phyloP scores from a whole-genome alignment of 2,797 vertebrate genomes.

The Ambastaia sidthimunki region DNA sequence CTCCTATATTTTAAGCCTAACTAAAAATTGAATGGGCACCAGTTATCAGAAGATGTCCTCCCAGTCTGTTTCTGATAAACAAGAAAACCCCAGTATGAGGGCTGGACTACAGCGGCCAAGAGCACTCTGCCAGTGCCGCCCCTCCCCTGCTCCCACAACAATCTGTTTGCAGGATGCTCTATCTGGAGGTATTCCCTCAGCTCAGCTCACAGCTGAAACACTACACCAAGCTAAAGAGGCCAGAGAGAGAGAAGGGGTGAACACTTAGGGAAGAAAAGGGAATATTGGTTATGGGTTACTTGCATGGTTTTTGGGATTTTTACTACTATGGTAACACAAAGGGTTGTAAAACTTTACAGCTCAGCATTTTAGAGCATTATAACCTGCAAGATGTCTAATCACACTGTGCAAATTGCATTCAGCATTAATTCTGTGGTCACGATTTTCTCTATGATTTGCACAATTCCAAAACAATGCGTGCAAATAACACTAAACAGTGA shows the following conservation, averaged over 20 bases:
- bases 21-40: background rate
- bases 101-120: conserved; percentile 21
- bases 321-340: background rate
- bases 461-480: background rate
- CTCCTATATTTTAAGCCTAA: background rate
- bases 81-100: conserved; percentile 27
- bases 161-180: conserved; percentile 45
- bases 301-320: background rate
- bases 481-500: background rate
- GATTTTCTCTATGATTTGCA: background rate
- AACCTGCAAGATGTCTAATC: background rate
- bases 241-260: conserved; percentile 4
- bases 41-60: background rate
- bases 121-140: background rate
- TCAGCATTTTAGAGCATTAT: background rate
- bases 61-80: conserved; percentile 34
- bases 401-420: too few species aligned
- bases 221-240: conserved; percentile 14
- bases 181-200: conserved; percentile 47
- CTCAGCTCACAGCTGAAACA: conserved; percentile 37
- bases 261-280: background rate
- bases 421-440: background rate
- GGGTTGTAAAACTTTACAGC: background rate
- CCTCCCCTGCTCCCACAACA: conserved; percentile 10
- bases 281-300: conserved; percentile 19